Evolutionary conservation across 2,888 invertebrate genomes (phyloP).

Genomic region (Caenorhabditis sp.): DNA sequence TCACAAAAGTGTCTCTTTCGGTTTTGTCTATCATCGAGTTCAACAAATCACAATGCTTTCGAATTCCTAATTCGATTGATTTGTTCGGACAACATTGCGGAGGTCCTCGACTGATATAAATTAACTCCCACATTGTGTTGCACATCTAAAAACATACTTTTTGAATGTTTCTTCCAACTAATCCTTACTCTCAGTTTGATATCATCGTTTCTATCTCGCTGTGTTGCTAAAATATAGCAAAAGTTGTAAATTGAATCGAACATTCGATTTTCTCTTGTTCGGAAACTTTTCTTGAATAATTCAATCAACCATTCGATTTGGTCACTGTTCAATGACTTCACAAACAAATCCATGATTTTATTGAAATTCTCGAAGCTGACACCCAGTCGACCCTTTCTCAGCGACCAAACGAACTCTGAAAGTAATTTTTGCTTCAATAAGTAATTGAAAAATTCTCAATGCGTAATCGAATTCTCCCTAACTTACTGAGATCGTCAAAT

Average conservation of each 20-base stretch:
- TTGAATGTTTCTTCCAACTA: too few relatives aligned
- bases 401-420: conserved; percentile 72
- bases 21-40: conserved; percentile 21
- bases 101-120: conserved; percentile 28
- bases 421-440: not conserved
- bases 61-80: conserved; percentile 34
- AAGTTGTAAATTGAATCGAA: conserved; percentile 38
- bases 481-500: conserved; percentile 73
- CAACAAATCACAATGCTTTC: conserved; percentile 33
- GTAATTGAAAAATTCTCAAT: not conserved
- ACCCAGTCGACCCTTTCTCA: conserved; percentile 74
- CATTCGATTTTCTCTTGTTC: conserved; percentile 28
- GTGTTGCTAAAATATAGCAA: conserved; percentile 12
- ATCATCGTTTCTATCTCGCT: conserved; percentile 28
- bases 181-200: conserved; percentile 29
- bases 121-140: conserved; percentile 34
- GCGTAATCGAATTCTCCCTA: too few relatives aligned
- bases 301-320: conserved; percentile 41
- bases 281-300: conserved; percentile 38
- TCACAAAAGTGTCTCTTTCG: conserved; percentile 25
- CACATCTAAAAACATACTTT: not conserved
- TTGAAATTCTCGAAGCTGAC: conserved; percentile 75
- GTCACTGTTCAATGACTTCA: conserved; percentile 25
- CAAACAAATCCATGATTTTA: conserved; percentile 73
- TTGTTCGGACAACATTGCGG: conserved; percentile 30